Evolutionary conservation across 2,797 vertebrate species (phyloP), one percentile per base, ranked within the genome.

Genomic region (Dallia pectoralis): DNA sequence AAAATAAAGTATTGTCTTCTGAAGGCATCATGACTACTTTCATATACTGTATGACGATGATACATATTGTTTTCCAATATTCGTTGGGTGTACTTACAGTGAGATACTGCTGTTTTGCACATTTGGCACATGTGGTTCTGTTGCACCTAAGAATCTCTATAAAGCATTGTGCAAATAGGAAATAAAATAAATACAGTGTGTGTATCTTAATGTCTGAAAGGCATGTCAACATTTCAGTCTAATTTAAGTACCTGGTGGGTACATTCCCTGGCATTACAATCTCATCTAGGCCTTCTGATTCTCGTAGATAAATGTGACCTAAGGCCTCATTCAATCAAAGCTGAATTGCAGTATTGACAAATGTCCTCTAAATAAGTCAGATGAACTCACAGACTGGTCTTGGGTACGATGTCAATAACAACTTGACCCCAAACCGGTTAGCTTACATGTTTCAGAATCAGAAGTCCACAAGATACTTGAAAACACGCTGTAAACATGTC

Each of bases 161-260:
- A 40, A 36, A n/a, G 6, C 47, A 68, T 11, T 27, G 53, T 72
- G 66, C 70, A 65, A 48, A 73, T 48, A 30, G 25, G 68, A 53
- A 12, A 44, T 9, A 14, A 44, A 44, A 44, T 44, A 12, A 44
- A 44, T 44, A 25, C 53, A 22, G n/a, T 59, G 53, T 1, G 48
- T 59, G 53, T 59, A 12, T 22, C 9, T 56, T 25, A 1, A 59
- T n/a, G 22, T 30, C 83, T 0, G 62, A 73, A 82, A 87, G 80
- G 48, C 77, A 81, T 78, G 74, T 74, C 72, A 74, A 72, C 82
- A 82, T 75, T 76, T 80, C 84, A 81, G 82, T 79, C 86, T 80
- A 84, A 83, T 84, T 79, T 76, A 71, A 72, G 80, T 79, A 85
- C 84, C 82, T 81, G 84, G 83, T 87, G 79, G 86, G 85, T 85